A percentile compares a stretch with the other conserved stretches of the same genome.
These are phyloP conservation scores for Lontra canadensis DNA, from an alignment of 2,113 vertebrate species.

Conservation along the genomic window DNA sequence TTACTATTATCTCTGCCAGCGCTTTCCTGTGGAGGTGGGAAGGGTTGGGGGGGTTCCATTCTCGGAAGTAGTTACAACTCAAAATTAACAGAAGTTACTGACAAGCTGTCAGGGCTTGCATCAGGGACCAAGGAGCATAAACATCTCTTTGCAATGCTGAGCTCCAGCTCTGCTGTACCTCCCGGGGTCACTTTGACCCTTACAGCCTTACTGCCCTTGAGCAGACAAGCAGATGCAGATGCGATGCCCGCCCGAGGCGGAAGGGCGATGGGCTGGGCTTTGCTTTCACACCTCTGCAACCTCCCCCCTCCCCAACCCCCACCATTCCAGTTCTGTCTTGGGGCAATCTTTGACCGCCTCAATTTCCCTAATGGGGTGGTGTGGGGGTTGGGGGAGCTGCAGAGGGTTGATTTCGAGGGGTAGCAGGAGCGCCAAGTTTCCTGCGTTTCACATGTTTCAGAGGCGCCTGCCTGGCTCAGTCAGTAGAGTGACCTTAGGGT, in stretches of 20 bases:
- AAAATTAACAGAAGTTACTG: neutral
- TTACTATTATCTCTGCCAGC: neutral
- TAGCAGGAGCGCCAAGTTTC: neutral
- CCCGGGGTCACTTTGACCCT: rapidly evolving
- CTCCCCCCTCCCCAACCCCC: neutral
- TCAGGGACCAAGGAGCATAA: neutral
- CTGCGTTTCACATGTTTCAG: neutral
- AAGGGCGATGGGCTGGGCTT: neutral
- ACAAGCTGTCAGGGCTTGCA: neutral
- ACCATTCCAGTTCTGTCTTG: neutral
- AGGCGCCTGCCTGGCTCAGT: neutral
- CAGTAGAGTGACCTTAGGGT: neutral
- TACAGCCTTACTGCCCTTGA: neutral
- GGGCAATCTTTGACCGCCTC: neutral
- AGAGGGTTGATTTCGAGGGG: neutral
- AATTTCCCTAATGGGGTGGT: neutral
- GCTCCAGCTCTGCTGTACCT: neutral
- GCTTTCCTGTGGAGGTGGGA: neutral
- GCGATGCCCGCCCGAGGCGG: rapidly evolving
- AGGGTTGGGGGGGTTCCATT: neutral
- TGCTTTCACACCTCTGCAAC: neutral
- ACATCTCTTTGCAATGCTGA: neutral
- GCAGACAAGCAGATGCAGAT: neutral
- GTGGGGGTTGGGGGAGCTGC: neutral
- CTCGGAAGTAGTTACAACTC: neutral